A percentile compares a stretch with the other conserved stretches of the same genome.
Conservation (phyloP, 1,140 invertebrate genomes). For the Euura lappo region DNA sequence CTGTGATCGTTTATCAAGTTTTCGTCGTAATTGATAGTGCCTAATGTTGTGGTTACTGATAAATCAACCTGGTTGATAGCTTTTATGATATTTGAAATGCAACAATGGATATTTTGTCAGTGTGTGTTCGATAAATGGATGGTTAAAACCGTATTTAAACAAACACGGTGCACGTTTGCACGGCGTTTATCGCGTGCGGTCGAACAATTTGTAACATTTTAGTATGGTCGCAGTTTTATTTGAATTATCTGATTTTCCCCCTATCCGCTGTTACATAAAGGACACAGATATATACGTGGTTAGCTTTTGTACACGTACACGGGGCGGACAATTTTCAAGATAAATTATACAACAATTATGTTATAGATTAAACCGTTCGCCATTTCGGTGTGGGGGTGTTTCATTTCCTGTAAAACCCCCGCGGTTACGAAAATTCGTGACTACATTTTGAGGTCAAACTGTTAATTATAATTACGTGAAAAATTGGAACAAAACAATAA, state of each 20-base stretch:
- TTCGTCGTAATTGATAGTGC: too few species aligned
- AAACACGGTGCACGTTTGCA: not conserved
- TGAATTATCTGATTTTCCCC: constrained; percentile 5
- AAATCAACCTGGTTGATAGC: not conserved
- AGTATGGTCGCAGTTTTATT: constrained; percentile 23
- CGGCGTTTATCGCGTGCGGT: constrained; percentile 29
- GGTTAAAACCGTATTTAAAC: constrained; percentile 29
- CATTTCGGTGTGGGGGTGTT: too few species aligned
- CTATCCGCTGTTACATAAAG: not conserved
- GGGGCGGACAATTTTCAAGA: too few species aligned
- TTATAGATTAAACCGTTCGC: too few species aligned
- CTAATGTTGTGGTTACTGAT: not conserved
- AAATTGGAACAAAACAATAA: too few species aligned
- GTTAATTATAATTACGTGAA: too few species aligned
- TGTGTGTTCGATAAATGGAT: constrained; percentile 28
- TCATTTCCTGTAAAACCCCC: too few species aligned
- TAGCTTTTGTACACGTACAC: too few species aligned
- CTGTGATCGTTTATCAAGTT: too few species aligned
- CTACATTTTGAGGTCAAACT: too few species aligned
- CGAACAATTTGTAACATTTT: constrained; percentile 37
- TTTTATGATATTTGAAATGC: constrained; percentile 20
- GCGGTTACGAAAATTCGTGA: too few species aligned
- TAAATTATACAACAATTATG: too few species aligned
- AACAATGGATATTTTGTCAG: constrained; percentile 32
- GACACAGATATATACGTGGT: not conserved